A percentile compares a stretch with the other conserved stretches of the same genome.
phyloP scores from a whole-genome alignment of 2,797 vertebrate species.

The Lerista edwardsae region DNA sequence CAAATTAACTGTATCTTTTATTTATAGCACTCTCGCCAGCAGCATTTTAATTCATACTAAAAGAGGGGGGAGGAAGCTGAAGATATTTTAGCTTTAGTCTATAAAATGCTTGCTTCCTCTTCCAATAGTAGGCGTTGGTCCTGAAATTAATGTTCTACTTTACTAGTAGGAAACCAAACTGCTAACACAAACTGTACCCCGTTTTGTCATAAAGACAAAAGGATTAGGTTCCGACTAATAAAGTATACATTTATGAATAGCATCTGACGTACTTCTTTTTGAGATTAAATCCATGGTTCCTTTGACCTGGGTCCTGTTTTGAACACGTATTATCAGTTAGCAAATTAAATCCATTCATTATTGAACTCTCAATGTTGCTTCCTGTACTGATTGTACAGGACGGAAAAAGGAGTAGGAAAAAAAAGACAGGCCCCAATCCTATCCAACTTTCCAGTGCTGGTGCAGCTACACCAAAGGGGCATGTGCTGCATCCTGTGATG shows the following conservation, averaged over 20 bases:
- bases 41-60: slow-evolving; percentile 44
- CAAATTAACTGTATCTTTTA: slow-evolving; percentile 62
- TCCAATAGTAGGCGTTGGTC: slow-evolving; percentile 6
- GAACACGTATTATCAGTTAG: background rate
- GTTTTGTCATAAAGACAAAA: background rate
- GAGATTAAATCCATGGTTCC: background rate
- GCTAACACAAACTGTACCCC: background rate
- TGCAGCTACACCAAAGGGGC: too few relatives aligned
- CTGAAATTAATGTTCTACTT: slow-evolving; percentile 33
- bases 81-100: slow-evolving; percentile 17
- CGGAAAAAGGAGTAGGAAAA: too few relatives aligned
- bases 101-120: slow-evolving; percentile 28
- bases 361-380: background rate
- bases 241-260: background rate
- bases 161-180: slow-evolving; percentile 27
- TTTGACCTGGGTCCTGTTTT: background rate
- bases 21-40: slow-evolving; percentile 56
- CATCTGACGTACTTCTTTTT: background rate
- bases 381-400: background rate
- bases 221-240: background rate
- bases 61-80: background rate
- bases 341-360: background rate
- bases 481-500: too few relatives aligned
- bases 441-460: too few relatives aligned
- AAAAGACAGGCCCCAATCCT: too few relatives aligned